These are phyloP conservation scores for Gobionotothen gibberifrons DNA, from an alignment of 2,797 vertebrate species.

Conservation along the genomic window DNA sequence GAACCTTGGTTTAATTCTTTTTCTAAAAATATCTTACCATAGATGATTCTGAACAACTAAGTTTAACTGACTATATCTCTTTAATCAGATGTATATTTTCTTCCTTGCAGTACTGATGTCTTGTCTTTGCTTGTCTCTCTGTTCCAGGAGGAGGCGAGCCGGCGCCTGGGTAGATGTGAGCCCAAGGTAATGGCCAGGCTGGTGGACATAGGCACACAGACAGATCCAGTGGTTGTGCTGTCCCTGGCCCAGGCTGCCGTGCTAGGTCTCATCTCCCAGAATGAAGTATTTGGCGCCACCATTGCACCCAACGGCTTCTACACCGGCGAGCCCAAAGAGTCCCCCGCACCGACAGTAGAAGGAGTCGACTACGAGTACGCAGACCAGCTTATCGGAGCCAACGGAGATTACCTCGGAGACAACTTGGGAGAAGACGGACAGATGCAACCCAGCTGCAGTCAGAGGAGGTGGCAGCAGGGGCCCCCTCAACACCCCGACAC, in stretches of 20 bases:
- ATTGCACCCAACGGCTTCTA: constrained; percentile 92
- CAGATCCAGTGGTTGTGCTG: constrained; percentile 96
- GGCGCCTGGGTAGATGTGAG: constrained; percentile 85
- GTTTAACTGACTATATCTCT: background rate
- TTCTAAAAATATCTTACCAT: background rate
- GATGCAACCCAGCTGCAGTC: constrained; percentile 91
- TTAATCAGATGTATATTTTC: background rate
- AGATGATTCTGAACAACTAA: background rate
- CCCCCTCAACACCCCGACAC: constrained; percentile 73
- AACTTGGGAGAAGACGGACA: constrained; percentile 84
- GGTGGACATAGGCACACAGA: constrained; percentile 95
- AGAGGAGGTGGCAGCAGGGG: constrained; percentile 89
- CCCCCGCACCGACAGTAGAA: constrained; percentile 81
- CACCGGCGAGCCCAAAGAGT: constrained; percentile 86
- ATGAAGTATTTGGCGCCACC: constrained; percentile 96
- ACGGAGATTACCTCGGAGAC: constrained; percentile 84
- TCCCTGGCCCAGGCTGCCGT: constrained; percentile 96
- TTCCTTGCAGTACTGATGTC: constrained; percentile 30
- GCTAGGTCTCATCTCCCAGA: constrained; percentile 94
- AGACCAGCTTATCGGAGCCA: constrained; percentile 86
- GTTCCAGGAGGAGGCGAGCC: constrained; percentile 87
- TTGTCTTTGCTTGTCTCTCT: constrained; percentile 43
- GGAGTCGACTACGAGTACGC: constrained; percentile 85
- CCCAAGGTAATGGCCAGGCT: constrained; percentile 92
- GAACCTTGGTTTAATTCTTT: background rate